Evolutionary conservation across 2,113 vertebrate species (phyloP).

Genomic region (Excalfactoria chinensis): DNA sequence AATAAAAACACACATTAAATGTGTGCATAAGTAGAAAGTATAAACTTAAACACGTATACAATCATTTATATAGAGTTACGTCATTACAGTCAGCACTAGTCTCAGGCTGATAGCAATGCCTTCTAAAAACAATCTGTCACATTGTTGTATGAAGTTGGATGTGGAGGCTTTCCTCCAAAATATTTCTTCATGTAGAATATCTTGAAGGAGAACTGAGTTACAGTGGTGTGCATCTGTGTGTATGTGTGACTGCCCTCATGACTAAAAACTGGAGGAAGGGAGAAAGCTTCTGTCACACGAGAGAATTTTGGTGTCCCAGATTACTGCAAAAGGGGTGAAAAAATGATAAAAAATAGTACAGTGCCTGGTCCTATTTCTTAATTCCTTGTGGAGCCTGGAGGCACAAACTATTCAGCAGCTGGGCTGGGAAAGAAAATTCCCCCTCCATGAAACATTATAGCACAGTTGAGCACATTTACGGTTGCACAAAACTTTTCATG

Average conservation of each 20-base stretch:
- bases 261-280: neutral
- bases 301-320: neutral
- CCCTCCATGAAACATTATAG: constrained; percentile 48
- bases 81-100: neutral
- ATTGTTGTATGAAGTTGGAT: neutral
- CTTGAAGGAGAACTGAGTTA: neutral
- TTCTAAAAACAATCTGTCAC: neutral
- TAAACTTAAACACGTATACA: neutral
- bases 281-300: neutral
- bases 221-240: neutral
- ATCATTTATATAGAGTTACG: neutral
- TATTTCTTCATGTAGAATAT: neutral
- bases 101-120: neutral
- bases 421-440: constrained; percentile 58
- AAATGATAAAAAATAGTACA: constrained; percentile 47
- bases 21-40: neutral
- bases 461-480: constrained; percentile 26
- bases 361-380: constrained; percentile 48
- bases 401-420: constrained; percentile 55
- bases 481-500: constrained; percentile 57
- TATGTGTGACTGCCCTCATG: neutral
- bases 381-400: constrained; percentile 39
- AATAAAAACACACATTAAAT: neutral
- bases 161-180: neutral
- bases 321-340: constrained; percentile 34